A percentile compares a stretch with the other conserved stretches of the same genome.
These are phyloP conservation scores for Phasianus colchicus DNA, from an alignment of 2,113 vertebrate species.

Conservation along the genomic window DNA sequence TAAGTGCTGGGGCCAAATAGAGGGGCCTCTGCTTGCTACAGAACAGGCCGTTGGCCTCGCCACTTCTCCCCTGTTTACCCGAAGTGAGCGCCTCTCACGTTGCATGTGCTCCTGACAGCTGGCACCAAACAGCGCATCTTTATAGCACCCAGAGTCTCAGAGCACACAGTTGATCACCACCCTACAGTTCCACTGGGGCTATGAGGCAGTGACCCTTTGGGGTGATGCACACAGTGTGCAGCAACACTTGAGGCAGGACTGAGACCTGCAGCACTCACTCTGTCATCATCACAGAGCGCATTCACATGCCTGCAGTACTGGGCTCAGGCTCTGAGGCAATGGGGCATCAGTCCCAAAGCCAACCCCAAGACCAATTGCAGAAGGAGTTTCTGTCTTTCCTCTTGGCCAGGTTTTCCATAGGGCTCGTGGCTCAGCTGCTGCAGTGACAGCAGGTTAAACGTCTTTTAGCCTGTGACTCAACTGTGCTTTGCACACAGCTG, in stretches of 20 bases:
- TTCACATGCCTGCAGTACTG: fast-evolving
- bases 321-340: fast-evolving
- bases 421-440: background rate
- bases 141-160: background rate
- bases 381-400: background rate
- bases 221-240: background rate
- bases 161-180: background rate
- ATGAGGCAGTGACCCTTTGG: background rate
- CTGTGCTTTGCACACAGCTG: background rate
- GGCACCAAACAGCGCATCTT: background rate
- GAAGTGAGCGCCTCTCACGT: background rate
- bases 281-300: background rate
- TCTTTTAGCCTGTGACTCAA: slow-evolving; percentile 15
- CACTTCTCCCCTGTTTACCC: background rate
- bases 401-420: background rate
- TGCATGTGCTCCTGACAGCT: background rate
- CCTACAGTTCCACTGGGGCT: background rate
- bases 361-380: background rate
- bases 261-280: fast-evolving
- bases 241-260: background rate
- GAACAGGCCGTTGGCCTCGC: background rate
- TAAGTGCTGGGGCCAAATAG: background rate
- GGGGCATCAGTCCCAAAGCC: background rate
- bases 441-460: background rate
- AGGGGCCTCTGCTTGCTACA: background rate